phyloP scores from a whole-genome alignment of 1,140 invertebrate species.

The Diorhabda elongata region DNA sequence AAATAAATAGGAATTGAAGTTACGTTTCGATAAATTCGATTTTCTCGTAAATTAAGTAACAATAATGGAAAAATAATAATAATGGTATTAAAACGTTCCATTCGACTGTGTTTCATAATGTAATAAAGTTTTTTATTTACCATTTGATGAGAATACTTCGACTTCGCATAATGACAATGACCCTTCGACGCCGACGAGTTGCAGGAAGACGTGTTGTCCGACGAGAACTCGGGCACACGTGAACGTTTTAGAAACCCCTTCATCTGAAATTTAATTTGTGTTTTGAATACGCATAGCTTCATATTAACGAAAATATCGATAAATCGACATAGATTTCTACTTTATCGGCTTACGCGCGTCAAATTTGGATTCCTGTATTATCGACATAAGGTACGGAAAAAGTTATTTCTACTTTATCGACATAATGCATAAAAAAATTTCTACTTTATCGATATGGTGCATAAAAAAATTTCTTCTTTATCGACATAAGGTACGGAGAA shows the following conservation, averaged over 20 bases:
- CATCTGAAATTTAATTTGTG: conserved; percentile 57
- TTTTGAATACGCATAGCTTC: background rate
- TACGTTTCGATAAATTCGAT: background rate
- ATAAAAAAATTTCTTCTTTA: no score
- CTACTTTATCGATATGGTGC: no score
- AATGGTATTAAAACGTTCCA: no score
- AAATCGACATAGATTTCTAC: background rate
- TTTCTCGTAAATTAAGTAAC: background rate
- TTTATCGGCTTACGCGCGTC: no score
- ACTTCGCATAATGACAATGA: conserved; percentile 87
- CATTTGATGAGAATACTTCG: conserved; percentile 85
- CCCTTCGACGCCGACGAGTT: conserved; percentile 85
- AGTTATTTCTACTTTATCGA: no score
- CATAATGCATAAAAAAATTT: no score
- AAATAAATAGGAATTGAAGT: background rate
- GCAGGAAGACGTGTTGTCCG: conserved; percentile 83
- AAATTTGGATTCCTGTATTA: no score
- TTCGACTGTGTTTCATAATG: background rate
- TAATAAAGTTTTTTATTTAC: conserved; percentile 48
- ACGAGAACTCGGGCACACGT: conserved; percentile 76
- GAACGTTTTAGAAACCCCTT: conserved; percentile 86
- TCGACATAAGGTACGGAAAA: no score
- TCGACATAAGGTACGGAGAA: no score
- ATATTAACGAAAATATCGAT: background rate
- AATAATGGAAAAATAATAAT: background rate